Conservation (phyloP, 2,888 invertebrate genomes). For the Agrotis puta region DNA sequence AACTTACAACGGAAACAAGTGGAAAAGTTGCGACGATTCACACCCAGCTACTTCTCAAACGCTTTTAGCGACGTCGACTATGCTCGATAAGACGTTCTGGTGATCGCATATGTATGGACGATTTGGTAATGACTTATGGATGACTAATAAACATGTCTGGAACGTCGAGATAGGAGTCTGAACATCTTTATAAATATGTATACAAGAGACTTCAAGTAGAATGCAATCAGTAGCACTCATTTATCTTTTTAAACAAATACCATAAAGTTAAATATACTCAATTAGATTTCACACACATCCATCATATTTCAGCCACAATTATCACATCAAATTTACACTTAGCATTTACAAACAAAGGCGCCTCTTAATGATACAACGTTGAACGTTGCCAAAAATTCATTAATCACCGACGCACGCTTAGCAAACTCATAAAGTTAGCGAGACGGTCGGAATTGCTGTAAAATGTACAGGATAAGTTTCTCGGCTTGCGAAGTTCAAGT, state of each 20-base stretch:
- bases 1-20: constrained; percentile 65
- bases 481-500: constrained; percentile 45
- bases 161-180: background rate
- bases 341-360: constrained; percentile 48
- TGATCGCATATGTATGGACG: constrained; percentile 20
- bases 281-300: constrained; percentile 27
- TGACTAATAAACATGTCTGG: background rate
- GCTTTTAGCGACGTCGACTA: constrained; percentile 65
- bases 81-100: constrained; percentile 27
- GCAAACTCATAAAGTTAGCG: constrained; percentile 44
- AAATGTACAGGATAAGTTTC: constrained; percentile 47
- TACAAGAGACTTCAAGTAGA: background rate
- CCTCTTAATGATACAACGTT: constrained; percentile 43
- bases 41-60: constrained; percentile 66
- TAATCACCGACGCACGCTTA: constrained; percentile 55
- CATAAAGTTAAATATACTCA: constrained; percentile 19
- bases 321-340: constrained; percentile 49
- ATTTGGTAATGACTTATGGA: constrained; percentile 3
- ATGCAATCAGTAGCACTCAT: constrained; percentile 4
- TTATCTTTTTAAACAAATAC: constrained; percentile 7
- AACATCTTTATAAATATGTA: background rate
- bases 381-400: constrained; percentile 58
- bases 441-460: constrained; percentile 41
- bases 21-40: constrained; percentile 71
- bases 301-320: constrained; percentile 48